A percentile compares a stretch with the other conserved stretches of the same genome.
Conservation (phyloP, 1,140 invertebrate genomes). For the Dreissena polymorpha region DNA sequence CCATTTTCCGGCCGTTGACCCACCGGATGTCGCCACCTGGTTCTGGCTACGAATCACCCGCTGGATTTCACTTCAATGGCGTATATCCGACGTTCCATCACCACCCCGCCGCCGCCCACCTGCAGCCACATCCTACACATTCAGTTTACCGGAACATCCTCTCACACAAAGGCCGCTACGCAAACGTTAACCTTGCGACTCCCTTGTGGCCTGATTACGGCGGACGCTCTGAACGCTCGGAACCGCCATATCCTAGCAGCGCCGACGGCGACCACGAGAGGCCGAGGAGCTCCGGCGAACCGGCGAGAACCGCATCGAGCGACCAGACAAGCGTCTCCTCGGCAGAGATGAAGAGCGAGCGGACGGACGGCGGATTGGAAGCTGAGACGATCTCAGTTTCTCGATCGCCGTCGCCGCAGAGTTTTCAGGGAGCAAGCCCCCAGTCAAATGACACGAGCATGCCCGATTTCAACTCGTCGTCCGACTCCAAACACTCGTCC, state of each 20-base stretch:
- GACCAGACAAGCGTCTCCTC: constrained; percentile 24
- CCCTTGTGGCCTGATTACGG: too few relatives aligned
- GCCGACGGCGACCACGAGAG: constrained; percentile 1
- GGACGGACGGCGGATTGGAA: constrained; percentile 3
- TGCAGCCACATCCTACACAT: too few relatives aligned
- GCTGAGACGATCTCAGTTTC: constrained; percentile 27
- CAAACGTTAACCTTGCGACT: too few relatives aligned
- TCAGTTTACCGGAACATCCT: too few relatives aligned
- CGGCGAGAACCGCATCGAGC: background rate
- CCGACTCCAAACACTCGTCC: too few relatives aligned
- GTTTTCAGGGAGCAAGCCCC: constrained; percentile 18
- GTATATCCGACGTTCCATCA: too few relatives aligned
- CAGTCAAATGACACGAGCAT: constrained; percentile 38
- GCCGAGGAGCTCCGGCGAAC: background rate
- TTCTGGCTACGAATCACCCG: too few relatives aligned
- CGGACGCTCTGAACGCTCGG: too few relatives aligned
- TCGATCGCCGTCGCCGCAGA: constrained; percentile 25
- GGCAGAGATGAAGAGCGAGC: constrained; percentile 21
- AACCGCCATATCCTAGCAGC: too few relatives aligned
- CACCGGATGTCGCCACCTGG: too few relatives aligned
- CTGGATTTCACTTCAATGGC: constrained; percentile 23
- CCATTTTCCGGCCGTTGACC: constrained; percentile 67
- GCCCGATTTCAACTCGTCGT: constrained; percentile 35
- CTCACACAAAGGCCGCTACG: too few relatives aligned
- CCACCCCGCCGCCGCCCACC: too few relatives aligned